These are phyloP conservation scores for Genyomyrus donnyi DNA, from an alignment of 2,113 vertebrate species.

Conservation along the genomic window DNA sequence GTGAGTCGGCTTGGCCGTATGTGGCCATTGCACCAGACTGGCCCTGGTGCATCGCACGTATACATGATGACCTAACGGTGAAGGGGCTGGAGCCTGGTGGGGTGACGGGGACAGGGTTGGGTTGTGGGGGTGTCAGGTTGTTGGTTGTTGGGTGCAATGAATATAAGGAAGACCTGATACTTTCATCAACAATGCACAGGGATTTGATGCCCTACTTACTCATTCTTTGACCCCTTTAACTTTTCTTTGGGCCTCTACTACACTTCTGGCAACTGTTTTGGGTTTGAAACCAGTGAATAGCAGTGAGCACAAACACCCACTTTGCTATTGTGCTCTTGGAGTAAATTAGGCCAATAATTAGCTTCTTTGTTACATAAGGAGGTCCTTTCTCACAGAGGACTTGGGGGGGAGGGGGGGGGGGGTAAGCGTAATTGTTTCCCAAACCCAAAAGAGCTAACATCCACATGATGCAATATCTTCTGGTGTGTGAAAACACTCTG, in stretches of 20 bases:
- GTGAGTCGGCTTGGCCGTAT: constrained; percentile 40
- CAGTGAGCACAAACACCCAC: not conserved
- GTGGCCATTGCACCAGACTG: constrained; percentile 9
- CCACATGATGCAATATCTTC: not conserved
- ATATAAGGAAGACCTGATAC: not conserved
- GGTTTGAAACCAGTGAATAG: not conserved
- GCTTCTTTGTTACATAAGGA: not conserved
- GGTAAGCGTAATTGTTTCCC: not conserved
- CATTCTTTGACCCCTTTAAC: not conserved
- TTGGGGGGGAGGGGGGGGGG: not conserved
- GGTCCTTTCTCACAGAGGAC: not conserved
- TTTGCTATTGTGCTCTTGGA: not conserved
- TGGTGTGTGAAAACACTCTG: not conserved
- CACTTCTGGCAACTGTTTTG: not conserved
- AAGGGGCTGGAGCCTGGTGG: not conserved
- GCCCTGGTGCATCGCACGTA: not conserved
- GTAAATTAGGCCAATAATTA: constrained; percentile 1
- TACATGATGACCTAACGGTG: not conserved
- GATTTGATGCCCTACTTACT: not conserved
- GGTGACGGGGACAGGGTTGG: not conserved
- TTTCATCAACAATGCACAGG: not conserved
- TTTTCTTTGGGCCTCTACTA: not conserved
- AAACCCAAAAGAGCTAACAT: not conserved
- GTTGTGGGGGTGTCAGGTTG: not conserved
- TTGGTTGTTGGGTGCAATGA: not conserved